Evolutionary conservation across 2,888 invertebrate genomes (phyloP).

Genomic region (Lysandra coridon): DNA sequence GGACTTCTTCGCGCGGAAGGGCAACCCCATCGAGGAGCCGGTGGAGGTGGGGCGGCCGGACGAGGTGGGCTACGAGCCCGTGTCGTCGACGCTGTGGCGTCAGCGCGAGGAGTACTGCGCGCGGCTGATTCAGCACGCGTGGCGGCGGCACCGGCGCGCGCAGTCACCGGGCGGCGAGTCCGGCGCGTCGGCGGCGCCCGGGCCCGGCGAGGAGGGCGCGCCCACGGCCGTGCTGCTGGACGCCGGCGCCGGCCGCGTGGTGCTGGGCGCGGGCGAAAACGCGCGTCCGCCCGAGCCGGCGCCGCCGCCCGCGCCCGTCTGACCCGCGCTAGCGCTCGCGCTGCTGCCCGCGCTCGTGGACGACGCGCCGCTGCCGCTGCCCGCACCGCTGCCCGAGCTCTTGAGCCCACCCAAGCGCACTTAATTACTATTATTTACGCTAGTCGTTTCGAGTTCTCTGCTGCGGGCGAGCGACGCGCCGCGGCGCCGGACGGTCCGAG

Average conservation of each 20-base stretch:
- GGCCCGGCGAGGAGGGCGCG: constrained; percentile 71
- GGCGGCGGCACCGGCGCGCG: constrained; percentile 91
- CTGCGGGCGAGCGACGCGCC: constrained; percentile 59
- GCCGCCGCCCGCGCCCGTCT: constrained; percentile 85
- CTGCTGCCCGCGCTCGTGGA: constrained; percentile 76
- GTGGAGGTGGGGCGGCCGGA: constrained; percentile 94
- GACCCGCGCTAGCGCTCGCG: constrained; percentile 78
- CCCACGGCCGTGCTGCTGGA: constrained; percentile 93
- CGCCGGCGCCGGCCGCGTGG: constrained; percentile 91
- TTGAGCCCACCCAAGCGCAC: constrained; percentile 76
- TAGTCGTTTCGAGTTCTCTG: constrained; percentile 62
- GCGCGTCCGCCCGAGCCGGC: constrained; percentile 93
- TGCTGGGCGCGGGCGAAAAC: constrained; percentile 93
- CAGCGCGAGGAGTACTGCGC: constrained; percentile 99
- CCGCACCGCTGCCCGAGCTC: constrained; percentile 77
- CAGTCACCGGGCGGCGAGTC: constrained; percentile 76
- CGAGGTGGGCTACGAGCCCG: constrained; percentile 95
- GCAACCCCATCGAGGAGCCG: constrained; percentile 96
- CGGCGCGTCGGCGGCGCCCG: constrained; percentile 65
- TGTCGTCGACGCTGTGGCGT: constrained; percentile 96
- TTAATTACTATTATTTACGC: constrained; percentile 67
- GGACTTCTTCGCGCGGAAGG: constrained; percentile 98
- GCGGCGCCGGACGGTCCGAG: constrained; percentile 61
- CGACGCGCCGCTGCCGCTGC: constrained; percentile 76
- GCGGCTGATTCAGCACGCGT: constrained; percentile 95